Conservation (phyloP, 2,888 invertebrate genomes). For the Himalopsyche tibetana region DNA sequence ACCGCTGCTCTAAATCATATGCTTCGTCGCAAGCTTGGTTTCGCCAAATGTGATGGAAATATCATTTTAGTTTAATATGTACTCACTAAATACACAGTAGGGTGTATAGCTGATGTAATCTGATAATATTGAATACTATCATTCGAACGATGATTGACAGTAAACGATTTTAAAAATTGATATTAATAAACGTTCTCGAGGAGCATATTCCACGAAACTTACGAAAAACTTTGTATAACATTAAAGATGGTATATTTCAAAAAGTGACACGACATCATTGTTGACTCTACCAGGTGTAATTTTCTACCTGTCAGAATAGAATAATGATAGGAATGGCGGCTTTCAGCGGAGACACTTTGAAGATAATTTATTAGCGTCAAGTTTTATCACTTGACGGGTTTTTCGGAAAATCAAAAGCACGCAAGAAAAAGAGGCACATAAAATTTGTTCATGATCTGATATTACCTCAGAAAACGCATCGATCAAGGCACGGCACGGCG, state of each 20-base stretch:
- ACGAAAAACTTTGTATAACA: constrained; percentile 1
- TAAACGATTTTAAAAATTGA: no score
- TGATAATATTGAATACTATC: no score
- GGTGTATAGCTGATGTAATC: no score
- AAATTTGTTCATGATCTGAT: constrained; percentile 3
- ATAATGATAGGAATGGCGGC: constrained; percentile 35
- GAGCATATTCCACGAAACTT: background rate
- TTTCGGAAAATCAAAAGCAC: constrained; percentile 41
- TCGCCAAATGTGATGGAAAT: no score
- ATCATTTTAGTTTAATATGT: no score
- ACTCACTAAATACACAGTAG: no score
- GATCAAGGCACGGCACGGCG: background rate
- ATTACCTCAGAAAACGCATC: background rate
- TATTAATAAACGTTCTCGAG: no score
- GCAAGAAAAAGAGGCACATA: constrained; percentile 22
- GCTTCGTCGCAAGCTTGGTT: no score
- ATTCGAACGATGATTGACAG: no score
- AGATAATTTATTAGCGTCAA: constrained; percentile 40
- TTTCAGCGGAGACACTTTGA: constrained; percentile 41
- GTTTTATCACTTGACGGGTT: constrained; percentile 43
- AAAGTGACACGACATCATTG: constrained; percentile 10
- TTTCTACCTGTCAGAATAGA: constrained; percentile 42
- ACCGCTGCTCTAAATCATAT: no score
- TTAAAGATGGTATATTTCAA: constrained; percentile 16
- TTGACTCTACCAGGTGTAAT: constrained; percentile 40